Percentiles rank a stretch among this genome's conserved stretches.
phyloP scores from a whole-genome alignment of 2,113 vertebrate species.

The Kobus ellipsiprymnus region DNA sequence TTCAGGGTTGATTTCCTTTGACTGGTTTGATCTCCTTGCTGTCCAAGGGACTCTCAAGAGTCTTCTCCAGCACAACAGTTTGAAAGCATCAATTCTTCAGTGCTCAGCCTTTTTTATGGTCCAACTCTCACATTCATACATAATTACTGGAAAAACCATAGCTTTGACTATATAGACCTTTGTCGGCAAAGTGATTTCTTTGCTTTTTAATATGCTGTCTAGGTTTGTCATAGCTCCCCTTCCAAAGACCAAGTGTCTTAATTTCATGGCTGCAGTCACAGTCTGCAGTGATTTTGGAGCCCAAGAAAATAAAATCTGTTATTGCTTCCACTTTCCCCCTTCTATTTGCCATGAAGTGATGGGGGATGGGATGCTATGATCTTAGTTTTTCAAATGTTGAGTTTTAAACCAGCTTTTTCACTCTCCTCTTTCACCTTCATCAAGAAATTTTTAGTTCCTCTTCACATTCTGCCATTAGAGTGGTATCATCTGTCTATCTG shows the following conservation, averaged over 20 bases:
- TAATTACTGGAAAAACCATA: neutral
- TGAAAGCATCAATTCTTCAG: neutral
- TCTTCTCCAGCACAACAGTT: neutral
- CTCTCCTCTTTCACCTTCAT: neutral
- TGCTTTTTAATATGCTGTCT: neutral
- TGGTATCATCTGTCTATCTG: neutral
- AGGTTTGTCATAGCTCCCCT: neutral
- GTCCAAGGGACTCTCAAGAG: neutral
- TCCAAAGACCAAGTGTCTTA: neutral
- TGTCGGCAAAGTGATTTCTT: neutral
- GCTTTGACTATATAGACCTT: neutral
- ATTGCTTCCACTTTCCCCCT: neutral
- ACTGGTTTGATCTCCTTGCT: neutral
- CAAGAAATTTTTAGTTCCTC: neutral
- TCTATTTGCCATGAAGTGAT: neutral
- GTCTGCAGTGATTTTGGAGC: neutral
- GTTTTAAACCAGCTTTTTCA: neutral
- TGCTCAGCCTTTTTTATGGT: neutral
- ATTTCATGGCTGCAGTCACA: neutral
- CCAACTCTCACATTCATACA: neutral
- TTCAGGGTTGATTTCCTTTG: neutral
- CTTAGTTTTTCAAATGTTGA: neutral
- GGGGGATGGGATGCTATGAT: neutral
- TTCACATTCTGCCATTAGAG: neutral
- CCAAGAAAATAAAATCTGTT: neutral